phyloP scores from a whole-genome alignment of 2,797 vertebrate species.

The Eleutherodactylus coqui region DNA sequence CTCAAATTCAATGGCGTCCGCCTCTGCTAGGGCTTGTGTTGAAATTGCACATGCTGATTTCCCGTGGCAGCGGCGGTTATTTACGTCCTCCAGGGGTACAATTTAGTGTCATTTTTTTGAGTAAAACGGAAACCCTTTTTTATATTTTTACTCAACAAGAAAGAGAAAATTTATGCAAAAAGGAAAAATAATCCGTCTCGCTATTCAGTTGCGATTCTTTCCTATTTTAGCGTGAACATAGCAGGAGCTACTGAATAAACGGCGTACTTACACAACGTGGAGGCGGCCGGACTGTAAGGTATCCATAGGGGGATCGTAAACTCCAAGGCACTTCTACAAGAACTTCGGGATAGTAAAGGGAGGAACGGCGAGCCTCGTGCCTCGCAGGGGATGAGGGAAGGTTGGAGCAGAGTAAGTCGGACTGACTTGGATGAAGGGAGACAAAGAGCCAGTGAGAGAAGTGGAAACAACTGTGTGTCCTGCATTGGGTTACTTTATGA shows the following conservation, averaged over 20 bases:
- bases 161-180: neutral
- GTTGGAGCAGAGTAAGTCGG: neutral
- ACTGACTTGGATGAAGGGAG: neutral
- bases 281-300: neutral
- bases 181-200: neutral
- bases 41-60: neutral
- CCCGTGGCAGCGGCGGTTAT: neutral
- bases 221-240: neutral
- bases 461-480: constrained; percentile 38
- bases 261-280: neutral
- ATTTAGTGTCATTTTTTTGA: neutral
- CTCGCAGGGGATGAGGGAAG: neutral
- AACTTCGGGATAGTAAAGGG: neutral
- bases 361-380: neutral
- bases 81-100: neutral
- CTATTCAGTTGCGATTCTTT: neutral
- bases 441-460: constrained; percentile 46
- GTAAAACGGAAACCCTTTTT: neutral
- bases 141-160: neutral
- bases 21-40: neutral
- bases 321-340: neutral
- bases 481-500: constrained; percentile 49
- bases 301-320: neutral
- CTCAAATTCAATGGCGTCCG: neutral
- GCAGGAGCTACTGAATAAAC: neutral